phyloP scores from a whole-genome alignment of 2,888 invertebrate genomes.

The Caenorhabditis wallacei region DNA sequence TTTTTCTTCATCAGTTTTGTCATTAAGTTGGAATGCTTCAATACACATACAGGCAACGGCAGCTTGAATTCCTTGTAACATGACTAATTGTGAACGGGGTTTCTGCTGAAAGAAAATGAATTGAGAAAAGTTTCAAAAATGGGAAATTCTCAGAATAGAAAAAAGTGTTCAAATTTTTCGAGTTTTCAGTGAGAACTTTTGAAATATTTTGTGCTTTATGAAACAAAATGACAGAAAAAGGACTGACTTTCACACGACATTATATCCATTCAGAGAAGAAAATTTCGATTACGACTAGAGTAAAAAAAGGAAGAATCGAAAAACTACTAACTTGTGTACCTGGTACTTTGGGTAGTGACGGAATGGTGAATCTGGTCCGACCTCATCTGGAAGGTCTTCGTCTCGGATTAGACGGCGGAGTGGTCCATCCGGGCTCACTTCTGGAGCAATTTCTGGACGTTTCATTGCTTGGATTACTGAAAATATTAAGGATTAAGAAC shows the following conservation, averaged over 20 bases:
- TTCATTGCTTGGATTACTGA: constrained; percentile 54
- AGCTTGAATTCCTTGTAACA: constrained; percentile 65
- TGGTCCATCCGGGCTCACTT: constrained; percentile 47
- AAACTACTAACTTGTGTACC: constrained; percentile 71
- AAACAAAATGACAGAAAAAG: constrained; percentile 36
- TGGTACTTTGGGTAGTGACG: constrained; percentile 77
- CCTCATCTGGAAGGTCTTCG: constrained; percentile 72
- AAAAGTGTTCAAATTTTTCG: constrained; percentile 9
- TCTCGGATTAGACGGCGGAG: constrained; percentile 71
- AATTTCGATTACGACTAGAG: constrained; percentile 35
- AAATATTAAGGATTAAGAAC: neutral
- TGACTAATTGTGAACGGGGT: constrained; percentile 59
- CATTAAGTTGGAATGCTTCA: constrained; percentile 55
- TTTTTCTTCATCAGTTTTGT: constrained; percentile 55
- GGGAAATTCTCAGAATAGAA: neutral
- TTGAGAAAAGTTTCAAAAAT: neutral
- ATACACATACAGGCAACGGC: constrained; percentile 63
- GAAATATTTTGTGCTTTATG: neutral
- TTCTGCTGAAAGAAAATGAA: constrained; percentile 56
- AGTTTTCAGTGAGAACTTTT: neutral
- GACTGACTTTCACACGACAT: constrained; percentile 27
- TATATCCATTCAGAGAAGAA: constrained; percentile 24
- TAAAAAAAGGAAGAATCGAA: constrained; percentile 51
- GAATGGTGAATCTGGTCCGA: constrained; percentile 74
- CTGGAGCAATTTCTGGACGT: constrained; percentile 11